These are phyloP conservation scores for Prionailurus bengalensis DNA, from an alignment of 2,113 vertebrate species.

Conservation along the genomic window DNA sequence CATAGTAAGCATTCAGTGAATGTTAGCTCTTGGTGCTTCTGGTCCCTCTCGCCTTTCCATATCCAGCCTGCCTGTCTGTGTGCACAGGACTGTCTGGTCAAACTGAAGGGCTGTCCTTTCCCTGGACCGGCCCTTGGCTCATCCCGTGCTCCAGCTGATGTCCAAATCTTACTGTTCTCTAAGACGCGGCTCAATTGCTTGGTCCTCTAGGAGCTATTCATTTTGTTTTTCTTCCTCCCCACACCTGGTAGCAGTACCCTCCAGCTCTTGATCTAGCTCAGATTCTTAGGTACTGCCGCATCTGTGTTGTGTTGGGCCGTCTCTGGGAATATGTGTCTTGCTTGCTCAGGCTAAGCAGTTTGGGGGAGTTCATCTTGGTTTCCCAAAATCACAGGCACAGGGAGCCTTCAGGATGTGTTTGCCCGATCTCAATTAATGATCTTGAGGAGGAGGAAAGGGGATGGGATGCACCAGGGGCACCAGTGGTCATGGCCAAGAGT, in stretches of 20 bases:
- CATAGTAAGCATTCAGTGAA: neutral
- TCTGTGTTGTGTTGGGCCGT: neutral
- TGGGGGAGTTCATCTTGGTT: neutral
- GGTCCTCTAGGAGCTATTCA: neutral
- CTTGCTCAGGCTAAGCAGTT: neutral
- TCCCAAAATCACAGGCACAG: neutral
- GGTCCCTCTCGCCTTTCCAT: neutral
- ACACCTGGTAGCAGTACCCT: neutral
- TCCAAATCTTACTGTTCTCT: neutral
- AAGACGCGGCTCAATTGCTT: neutral
- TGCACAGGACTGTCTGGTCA: neutral
- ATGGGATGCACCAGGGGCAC: neutral
- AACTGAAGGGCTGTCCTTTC: neutral
- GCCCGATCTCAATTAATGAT: neutral
- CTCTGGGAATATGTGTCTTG: neutral
- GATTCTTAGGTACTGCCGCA: neutral
- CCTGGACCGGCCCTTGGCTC: neutral
- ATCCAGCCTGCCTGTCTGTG: neutral
- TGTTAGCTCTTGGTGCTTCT: neutral
- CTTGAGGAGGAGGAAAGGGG: neutral
- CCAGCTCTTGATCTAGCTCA: neutral
- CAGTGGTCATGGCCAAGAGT: neutral
- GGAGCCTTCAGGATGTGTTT: neutral
- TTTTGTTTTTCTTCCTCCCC: neutral
- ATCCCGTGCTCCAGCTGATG: too few relatives aligned